Evolutionary conservation across 2,113 vertebrate species (phyloP), one percentile per base, ranked within the genome.

Genomic region (Parus major): DNA sequence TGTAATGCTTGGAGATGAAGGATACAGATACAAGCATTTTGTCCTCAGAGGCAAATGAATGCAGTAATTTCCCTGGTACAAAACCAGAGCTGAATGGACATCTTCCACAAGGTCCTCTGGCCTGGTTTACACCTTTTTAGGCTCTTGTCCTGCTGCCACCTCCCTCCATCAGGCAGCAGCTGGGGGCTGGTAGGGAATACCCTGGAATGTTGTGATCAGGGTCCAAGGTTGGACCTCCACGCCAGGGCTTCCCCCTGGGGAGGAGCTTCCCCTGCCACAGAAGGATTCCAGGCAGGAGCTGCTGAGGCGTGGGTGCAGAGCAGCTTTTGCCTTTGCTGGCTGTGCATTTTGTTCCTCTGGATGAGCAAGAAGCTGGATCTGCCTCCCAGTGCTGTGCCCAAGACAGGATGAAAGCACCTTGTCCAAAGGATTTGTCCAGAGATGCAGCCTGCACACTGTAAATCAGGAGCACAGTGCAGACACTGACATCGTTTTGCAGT

Each of bases 401-500:
- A 50, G 53, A 5, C 1, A 19, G 59, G 19, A 23, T 1, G 12
- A 53, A 13, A 46, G 31, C 31, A 25, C 0, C 0, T 13, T 33
- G n/a, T 25, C 63, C 3, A 0, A 16, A 14, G 53, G 15, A 35
- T 69, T 42, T 0, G 0, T n/a, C 21, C 69, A 71, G 33, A 0
- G 0, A 8, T 3, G 2, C n/a, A 60, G 57, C 42, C 52, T 57
- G 49, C 20, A 1, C 0, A 12, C 33, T 59, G 36, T 0, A 0
- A 46, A 46, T 35, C n/a, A 53, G 55, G 33, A 90, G 15, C 33
- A 18, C 2, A 2, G 13, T 2, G 2, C 44, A 71, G 72, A 64
- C 41, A 11, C 63, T 75, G 35, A 35, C 0, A 0, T 69, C 79
- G 29, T 73, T 91, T 93, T 86, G 70, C 75, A 94, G 28, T 0